Conservation (phyloP, 2,797 vertebrate species). For the Myripristis murdjan region DNA sequence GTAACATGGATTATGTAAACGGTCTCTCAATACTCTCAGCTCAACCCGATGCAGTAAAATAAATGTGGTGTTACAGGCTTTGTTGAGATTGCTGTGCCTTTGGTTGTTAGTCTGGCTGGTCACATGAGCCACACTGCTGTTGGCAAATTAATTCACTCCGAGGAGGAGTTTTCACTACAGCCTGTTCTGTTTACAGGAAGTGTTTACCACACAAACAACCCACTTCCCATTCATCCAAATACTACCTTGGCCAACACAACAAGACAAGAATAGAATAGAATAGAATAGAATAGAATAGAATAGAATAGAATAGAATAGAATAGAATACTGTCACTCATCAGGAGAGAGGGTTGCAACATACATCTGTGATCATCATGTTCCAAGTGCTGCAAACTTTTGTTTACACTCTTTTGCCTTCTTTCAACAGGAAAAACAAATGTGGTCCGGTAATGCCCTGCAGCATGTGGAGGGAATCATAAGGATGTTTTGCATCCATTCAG, state of each 20-base stretch:
- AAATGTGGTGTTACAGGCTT: conserved; percentile 8
- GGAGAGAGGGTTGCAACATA: no score
- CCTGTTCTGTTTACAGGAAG: conserved; percentile 58
- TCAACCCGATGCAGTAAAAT: neutral
- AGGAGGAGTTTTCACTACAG: conserved; percentile 12
- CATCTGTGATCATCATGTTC: no score
- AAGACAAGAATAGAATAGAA: conserved; percentile 40
- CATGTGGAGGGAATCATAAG: no score
- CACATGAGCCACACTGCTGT: conserved; percentile 22
- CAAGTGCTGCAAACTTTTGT: no score
- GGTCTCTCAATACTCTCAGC: neutral
- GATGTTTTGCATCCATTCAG: no score
- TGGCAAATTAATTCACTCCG: conserved; percentile 20
- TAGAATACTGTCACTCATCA: no score
- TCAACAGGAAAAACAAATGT: conserved; percentile 33
- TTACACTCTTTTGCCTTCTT: neutral
- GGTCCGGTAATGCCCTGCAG: conserved; percentile 7
- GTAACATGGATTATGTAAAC: conserved; percentile 32
- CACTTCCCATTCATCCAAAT: conserved; percentile 58
- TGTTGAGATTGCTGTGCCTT: neutral
- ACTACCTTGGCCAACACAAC: conserved; percentile 13
- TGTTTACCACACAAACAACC: conserved; percentile 50
- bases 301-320: no score
- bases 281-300: conserved; percentile 15
- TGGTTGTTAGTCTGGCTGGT: neutral